Evolutionary conservation across 2,113 vertebrate genomes (phyloP).

Genomic region (Gymnogyps californianus): DNA sequence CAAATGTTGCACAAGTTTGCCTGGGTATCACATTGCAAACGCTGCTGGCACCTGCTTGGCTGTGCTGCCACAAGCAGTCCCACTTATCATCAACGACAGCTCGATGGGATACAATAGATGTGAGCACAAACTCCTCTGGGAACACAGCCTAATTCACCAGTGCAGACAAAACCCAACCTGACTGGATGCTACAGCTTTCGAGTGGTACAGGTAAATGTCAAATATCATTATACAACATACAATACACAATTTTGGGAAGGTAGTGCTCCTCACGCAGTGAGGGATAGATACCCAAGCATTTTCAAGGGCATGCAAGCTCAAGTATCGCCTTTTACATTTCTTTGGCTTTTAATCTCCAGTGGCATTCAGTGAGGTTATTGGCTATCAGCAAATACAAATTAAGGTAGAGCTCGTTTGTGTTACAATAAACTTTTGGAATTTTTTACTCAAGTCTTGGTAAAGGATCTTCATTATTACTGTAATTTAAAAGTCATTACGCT

Average conservation of each 20-base stretch:
- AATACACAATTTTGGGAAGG: neutral
- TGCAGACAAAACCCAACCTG: neutral
- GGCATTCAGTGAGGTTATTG: neutral
- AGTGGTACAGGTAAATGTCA: neutral
- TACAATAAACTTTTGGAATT: neutral
- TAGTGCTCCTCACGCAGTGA: neutral
- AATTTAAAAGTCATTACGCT: conserved; percentile 35
- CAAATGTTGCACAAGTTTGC: neutral
- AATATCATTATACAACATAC: neutral
- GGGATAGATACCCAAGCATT: neutral
- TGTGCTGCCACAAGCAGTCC: neutral
- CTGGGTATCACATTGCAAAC: neutral
- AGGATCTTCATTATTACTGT: conserved; percentile 4
- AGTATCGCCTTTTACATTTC: neutral
- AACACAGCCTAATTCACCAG: neutral
- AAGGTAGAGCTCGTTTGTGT: neutral
- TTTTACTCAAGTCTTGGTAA: neutral
- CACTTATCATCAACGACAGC: neutral
- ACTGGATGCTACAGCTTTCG: neutral
- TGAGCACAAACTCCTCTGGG: neutral
- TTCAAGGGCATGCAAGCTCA: neutral
- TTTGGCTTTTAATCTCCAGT: neutral
- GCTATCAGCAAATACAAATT: neutral
- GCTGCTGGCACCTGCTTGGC: conserved; percentile 29
- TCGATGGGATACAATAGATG: neutral